A percentile compares a stretch with the other conserved stretches of the same genome.
phyloP scores from a whole-genome alignment of 2,113 vertebrate species.

The Meleagris gallopavo region DNA sequence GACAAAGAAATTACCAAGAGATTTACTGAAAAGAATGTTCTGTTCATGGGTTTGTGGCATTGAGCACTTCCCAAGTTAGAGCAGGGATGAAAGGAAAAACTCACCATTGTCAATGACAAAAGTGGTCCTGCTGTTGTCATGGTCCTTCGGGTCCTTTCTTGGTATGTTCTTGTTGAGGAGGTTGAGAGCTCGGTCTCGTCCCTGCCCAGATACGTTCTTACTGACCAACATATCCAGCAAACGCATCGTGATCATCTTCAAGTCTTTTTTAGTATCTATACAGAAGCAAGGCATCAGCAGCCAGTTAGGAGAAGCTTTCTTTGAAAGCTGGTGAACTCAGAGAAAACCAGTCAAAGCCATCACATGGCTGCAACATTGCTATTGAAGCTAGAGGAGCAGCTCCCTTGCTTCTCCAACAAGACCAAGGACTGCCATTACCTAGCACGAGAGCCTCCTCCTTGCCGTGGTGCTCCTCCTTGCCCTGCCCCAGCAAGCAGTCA shows the following conservation, averaged over 20 bases:
- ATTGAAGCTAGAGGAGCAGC: neutral
- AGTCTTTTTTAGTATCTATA: constrained; percentile 88
- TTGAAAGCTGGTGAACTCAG: neutral
- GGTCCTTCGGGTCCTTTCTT: constrained; percentile 82
- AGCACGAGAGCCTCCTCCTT: constrained; percentile 92
- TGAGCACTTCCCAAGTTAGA: neutral
- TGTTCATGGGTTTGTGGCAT: neutral
- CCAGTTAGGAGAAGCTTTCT: neutral
- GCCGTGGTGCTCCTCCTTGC: constrained; percentile 85
- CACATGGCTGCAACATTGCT: fast-evolving
- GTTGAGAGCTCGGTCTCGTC: constrained; percentile 93
- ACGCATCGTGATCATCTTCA: constrained; percentile 86
- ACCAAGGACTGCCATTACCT: constrained; percentile 76
- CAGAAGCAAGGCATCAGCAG: neutral
- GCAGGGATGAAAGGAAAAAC: neutral
- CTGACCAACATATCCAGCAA: constrained; percentile 91
- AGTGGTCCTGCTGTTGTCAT: constrained; percentile 84
- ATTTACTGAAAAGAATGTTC: neutral
- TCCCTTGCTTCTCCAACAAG: neutral
- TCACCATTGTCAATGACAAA: constrained; percentile 93
- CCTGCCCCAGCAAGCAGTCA: constrained; percentile 88
- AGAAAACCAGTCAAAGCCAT: neutral
- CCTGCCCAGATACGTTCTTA: constrained; percentile 92
- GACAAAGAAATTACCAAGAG: neutral
- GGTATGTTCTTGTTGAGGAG: constrained; percentile 94